Base-by-base conservation (phyloP, 2,888 invertebrate species). In the Clitarchus hookeri region DNA sequence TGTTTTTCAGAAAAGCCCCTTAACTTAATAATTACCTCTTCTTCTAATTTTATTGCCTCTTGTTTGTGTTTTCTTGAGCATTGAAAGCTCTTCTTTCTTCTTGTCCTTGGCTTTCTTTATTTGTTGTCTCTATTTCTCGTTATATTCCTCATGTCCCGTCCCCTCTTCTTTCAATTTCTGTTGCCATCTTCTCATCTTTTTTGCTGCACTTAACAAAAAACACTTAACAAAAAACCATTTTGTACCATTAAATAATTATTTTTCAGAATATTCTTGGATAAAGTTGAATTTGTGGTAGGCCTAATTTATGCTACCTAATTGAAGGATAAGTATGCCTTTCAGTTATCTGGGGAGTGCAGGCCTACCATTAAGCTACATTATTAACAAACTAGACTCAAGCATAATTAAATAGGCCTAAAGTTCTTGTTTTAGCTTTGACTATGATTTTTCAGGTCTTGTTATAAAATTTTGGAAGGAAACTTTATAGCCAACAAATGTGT, bases 61-160 rank as follows among this genome's bases (percentile, higher is more conserved):
- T 36, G 26, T 23, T n/a, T 79, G n/a, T 26, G 6, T 36, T 79
- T 78, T 79, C 13, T 48, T 48, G 11, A 85, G 53, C 79, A 16
- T 85, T 77, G 19, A 26, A 25, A 85, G 13, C 25, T 36, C 27
- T 79, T 26, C 9, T 79, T 85, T 85, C 19, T 79, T 36, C 53
- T 79, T 27, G 23, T 25, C 36, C 9, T 44, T n/a, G 26, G 23
- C 77, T 27, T 19, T 27, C 44, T 48, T 77, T 25, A 79, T 80
- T 26, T 36, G 77, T 85, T 85, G 27, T 26, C 36, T 85, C 26
- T 85, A 79, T 6, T 85, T 85, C 44, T 44, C 78, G 12, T 79
- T 85, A 44, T 85, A 85, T 25, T 85, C 79, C 12, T 85, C 85
- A 79, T 77, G 80, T n/a, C n/a, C n/a, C 44, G 13, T 77, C 36